A percentile compares a stretch with the other conserved stretches of the same genome.
Evolutionary conservation across 1,140 invertebrate species (phyloP).

Genomic region (Drosophila kanapiae): DNA sequence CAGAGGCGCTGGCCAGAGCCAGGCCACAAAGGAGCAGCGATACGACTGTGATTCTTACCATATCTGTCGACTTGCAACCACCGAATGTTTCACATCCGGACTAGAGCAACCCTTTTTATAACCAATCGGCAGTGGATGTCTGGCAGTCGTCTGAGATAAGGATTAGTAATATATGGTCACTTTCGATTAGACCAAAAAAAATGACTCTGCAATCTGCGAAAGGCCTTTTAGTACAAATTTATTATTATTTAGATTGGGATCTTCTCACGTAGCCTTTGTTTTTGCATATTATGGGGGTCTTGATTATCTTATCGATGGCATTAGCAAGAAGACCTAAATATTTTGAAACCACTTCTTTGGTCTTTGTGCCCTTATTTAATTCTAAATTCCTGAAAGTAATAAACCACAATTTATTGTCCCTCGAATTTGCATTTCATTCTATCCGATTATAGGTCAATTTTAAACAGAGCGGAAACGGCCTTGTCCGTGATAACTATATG

Average conservation of each 20-base stretch:
- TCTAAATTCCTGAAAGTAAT: background rate
- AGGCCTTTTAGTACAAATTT: conserved; percentile 7
- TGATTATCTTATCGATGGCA: conserved; percentile 27
- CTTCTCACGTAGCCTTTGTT: conserved; percentile 8
- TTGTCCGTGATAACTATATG: conserved; percentile 13
- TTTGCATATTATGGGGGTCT: conserved; percentile 22
- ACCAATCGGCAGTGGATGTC: conserved; percentile 19
- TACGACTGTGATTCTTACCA: conserved; percentile 23
- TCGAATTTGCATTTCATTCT: background rate
- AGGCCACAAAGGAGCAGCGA: conserved; percentile 22
- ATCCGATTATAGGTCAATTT: background rate
- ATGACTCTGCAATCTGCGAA: conserved; percentile 17
- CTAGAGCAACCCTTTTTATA: conserved; percentile 40
- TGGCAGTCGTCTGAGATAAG: conserved; percentile 31
- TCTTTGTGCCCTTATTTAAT: background rate
- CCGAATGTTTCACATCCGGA: conserved; percentile 21
- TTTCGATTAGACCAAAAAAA: conserved; percentile 20
- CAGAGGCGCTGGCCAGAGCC: conserved; percentile 9
- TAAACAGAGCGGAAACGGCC: background rate
- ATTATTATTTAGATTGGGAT: conserved; percentile 24
- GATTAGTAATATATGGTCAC: conserved; percentile 37
- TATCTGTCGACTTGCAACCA: conserved; percentile 6
- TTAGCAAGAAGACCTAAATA: background rate
- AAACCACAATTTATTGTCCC: background rate
- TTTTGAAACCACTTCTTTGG: background rate